These are phyloP conservation scores for Plusia festucae DNA, from an alignment of 2,888 invertebrate species.

Conservation along the genomic window DNA sequence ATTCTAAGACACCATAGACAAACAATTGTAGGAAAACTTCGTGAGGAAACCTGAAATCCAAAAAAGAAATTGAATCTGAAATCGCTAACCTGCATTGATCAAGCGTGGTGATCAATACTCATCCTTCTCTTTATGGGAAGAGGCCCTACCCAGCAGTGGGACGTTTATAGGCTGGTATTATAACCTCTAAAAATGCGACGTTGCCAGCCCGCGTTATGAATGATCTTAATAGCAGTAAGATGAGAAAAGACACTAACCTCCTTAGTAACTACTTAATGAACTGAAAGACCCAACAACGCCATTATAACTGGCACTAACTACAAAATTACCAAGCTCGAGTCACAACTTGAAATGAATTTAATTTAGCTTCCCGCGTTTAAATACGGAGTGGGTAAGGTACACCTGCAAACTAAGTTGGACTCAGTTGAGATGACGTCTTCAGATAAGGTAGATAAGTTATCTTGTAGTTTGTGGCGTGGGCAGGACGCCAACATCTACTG, in stretches of 20 bases:
- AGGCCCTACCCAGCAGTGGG: no score
- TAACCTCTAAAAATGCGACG: no score
- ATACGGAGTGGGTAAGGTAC: slow-evolving; percentile 28
- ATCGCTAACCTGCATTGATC: no score
- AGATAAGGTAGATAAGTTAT: slow-evolving; percentile 43
- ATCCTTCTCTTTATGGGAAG: no score
- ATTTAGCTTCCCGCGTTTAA: slow-evolving; percentile 15
- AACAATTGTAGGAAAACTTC: no score
- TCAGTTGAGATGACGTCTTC: slow-evolving; percentile 28
- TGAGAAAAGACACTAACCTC: background rate
- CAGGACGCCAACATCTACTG: slow-evolving; percentile 30
- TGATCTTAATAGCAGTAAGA: no score
- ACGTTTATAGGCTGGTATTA: no score
- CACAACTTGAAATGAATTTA: slow-evolving; percentile 49
- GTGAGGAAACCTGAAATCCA: no score
- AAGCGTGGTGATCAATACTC: no score
- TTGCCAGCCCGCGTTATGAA: no score
- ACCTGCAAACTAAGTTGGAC: slow-evolving; percentile 44
- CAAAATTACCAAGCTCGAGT: slow-evolving; percentile 18
- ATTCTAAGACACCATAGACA: no score
- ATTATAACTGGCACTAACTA: background rate
- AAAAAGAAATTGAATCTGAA: no score
- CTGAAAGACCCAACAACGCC: background rate
- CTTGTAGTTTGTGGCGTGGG: slow-evolving; percentile 35
- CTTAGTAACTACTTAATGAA: background rate